These are phyloP conservation scores for Trisateles emortualis DNA, from an alignment of 2,888 invertebrate species.

Conservation along the genomic window DNA sequence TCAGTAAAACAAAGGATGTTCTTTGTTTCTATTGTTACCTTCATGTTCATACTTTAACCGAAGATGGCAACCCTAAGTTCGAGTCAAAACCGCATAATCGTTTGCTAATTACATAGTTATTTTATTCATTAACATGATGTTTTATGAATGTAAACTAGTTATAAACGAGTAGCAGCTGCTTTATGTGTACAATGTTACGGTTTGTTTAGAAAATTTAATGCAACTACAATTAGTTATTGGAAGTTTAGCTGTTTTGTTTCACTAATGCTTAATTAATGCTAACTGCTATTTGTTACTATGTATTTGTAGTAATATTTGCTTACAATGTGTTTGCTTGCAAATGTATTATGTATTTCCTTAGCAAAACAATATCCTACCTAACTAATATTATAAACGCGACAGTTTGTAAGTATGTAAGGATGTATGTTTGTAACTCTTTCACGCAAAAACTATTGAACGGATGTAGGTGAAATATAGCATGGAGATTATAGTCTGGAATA, in stretches of 20 bases:
- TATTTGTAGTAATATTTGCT: not conserved
- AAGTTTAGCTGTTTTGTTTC: constrained; percentile 11
- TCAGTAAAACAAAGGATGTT: no score
- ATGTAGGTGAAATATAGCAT: no score
- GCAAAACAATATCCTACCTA: no score
- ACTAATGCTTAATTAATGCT: not conserved
- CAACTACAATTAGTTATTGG: constrained; percentile 10
- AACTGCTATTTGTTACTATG: not conserved
- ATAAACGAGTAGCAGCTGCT: constrained; percentile 25
- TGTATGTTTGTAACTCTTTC: no score
- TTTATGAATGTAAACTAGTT: constrained; percentile 32
- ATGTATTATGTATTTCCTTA: no score
- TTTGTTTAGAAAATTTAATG: constrained; percentile 22
- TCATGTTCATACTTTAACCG: not conserved
- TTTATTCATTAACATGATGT: constrained; percentile 35
- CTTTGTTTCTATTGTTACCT: not conserved
- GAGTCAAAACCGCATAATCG: constrained; percentile 30
- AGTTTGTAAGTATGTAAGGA: no score
- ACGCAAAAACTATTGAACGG: no score
- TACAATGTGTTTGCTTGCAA: not conserved
- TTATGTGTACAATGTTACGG: constrained; percentile 18
- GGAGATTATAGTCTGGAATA: no score
- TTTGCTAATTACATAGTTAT: constrained; percentile 34
- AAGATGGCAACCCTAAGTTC: constrained; percentile 7
- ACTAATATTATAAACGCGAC: no score